Evolutionary conservation across 2,113 vertebrate genomes (phyloP), one percentile per base, ranked within the genome.

Genomic region (Nycticorax nycticorax): DNA sequence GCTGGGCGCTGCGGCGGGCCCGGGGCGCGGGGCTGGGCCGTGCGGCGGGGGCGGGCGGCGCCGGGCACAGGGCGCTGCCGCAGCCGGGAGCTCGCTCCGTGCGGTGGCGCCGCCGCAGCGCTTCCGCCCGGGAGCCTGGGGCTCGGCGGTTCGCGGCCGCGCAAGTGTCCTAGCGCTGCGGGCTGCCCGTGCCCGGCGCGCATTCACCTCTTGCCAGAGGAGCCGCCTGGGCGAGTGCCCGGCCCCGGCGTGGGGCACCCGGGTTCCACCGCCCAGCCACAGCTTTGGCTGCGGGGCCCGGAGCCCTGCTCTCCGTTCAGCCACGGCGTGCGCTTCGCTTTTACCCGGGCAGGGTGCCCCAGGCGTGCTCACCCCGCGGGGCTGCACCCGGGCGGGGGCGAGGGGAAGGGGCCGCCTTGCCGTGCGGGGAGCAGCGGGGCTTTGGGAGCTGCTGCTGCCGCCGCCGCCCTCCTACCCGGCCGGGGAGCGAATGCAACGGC

Each of bases 1-100:
- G 39, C 39, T 10, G 39, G 39, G 39, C 39, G 39, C 39, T 39
- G 9, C 39, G 39, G 39, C 39, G 39, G 39, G 39, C 39, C 39
- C 39, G 39, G 39, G 39, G 39, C 39, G 39, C 39, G 39, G 39
- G 4, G 6, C 20, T 39, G 39, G 39, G 39, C 10, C 10, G 39
- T 39, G 39, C 39, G 39, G 39, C 16, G 43, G 43, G 13, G 23
- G 2, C 9, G 0, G 37, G 30, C 14, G 8, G 63, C 4, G 16
- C 19, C 10, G 63, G 1, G 16, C n/a, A 59, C 48, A 1, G 3
- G 7, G 30, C 30, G 2, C 2, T 10, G 50, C 3, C 0, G 14
- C 1, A 0, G 0, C 0, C 0, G 0, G 0, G 0, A 0, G 0
- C 0, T 0, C 0, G 0, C 0, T 24, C 6, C 5, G 1, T 5